Conservation (phyloP, 2,113 vertebrate species). For the Sinocyclocheilus grahami region DNA sequence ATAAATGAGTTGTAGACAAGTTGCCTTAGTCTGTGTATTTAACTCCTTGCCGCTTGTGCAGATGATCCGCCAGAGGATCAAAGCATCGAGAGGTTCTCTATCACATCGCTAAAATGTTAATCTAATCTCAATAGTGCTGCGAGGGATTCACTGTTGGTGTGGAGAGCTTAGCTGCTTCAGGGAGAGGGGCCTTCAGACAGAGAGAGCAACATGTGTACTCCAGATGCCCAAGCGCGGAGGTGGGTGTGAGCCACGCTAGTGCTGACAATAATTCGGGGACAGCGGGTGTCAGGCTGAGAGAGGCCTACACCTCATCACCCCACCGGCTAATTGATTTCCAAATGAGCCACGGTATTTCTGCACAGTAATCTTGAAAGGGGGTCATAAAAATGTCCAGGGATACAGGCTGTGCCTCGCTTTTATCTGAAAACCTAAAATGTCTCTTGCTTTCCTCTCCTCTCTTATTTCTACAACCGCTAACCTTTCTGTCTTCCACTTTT, state of each 20-base stretch:
- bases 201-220: constrained; percentile 81
- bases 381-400: constrained; percentile 89
- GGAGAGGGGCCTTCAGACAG: constrained; percentile 15
- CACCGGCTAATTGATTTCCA: constrained; percentile 91
- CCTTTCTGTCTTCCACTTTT: background rate
- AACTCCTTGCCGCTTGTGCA: background rate
- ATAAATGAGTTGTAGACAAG: constrained; percentile 27
- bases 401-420: constrained; percentile 87
- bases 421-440: constrained; percentile 79
- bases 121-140: constrained; percentile 46
- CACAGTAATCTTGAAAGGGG: constrained; percentile 92
- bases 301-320: constrained; percentile 89
- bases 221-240: constrained; percentile 79
- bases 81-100: constrained; percentile 22
- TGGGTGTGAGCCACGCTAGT: constrained; percentile 73
- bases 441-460: constrained; percentile 12
- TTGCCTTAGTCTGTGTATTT: background rate
- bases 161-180: constrained; percentile 39
- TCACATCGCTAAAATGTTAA: constrained; percentile 50
- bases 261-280: constrained; percentile 86
- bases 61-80: constrained; percentile 44
- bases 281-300: constrained; percentile 88
- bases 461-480: constrained; percentile 35
- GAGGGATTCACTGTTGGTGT: constrained; percentile 49
- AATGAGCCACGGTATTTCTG: constrained; percentile 89